Evolutionary conservation across 2,113 vertebrate genomes (phyloP).

Genomic region (Phyllostomus discolor): DNA sequence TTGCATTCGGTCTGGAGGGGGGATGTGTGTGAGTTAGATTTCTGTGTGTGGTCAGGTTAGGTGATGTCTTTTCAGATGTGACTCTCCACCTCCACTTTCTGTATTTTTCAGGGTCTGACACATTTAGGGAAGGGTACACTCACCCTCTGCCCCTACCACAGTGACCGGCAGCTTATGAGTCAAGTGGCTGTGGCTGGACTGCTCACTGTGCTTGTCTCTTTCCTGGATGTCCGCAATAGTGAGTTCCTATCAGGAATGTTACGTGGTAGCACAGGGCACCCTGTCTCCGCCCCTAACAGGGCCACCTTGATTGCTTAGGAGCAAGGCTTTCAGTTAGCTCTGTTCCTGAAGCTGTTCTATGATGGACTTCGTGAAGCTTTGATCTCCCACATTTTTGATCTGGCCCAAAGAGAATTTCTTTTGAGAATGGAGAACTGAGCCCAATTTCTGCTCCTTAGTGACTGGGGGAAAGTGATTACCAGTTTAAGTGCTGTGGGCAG

Average conservation of each 20-base stretch:
- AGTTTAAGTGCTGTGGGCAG: neutral
- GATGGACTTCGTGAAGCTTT: neutral
- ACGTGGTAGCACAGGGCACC: neutral
- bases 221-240: constrained; percentile 99
- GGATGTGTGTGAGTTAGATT: neutral
- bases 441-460: neutral
- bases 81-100: neutral
- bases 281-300: neutral
- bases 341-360: neutral
- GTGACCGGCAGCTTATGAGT: constrained; percentile 98
- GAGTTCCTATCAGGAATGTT: constrained; percentile 72
- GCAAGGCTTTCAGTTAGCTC: neutral
- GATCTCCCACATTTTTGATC: neutral
- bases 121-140: constrained; percentile 98
- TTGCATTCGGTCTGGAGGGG: neutral
- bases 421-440: neutral
- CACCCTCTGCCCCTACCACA: constrained; percentile 98
- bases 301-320: neutral
- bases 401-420: neutral
- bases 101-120: constrained; percentile 91
- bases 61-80: neutral
- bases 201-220: constrained; percentile 95
- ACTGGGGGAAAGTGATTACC: neutral
- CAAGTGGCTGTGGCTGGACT: constrained; percentile 97
- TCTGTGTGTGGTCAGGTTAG: neutral